Evolutionary conservation across 2,113 vertebrate genomes (phyloP).

Genomic region (Oreochromis niloticus): DNA sequence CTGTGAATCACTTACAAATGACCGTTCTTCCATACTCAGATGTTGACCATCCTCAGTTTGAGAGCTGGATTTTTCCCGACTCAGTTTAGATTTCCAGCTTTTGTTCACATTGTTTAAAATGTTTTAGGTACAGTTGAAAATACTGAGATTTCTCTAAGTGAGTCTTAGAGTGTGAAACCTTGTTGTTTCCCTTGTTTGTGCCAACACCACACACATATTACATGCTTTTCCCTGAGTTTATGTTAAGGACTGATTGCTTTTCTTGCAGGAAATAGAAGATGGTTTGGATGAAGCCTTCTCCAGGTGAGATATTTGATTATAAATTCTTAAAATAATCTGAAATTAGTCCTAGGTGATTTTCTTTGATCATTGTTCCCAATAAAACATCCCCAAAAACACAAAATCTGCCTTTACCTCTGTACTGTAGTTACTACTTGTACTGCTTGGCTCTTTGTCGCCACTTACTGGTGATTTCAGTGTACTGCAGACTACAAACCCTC

Average conservation of each 20-base stretch:
- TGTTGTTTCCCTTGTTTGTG: not conserved
- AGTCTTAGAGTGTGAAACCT: not conserved
- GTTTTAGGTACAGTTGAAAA: not conserved
- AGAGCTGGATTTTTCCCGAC: not conserved
- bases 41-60: not conserved
- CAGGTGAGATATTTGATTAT: slow-evolving; percentile 74
- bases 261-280: slow-evolving; percentile 81
- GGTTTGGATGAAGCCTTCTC: slow-evolving; percentile 92
- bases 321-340: not conserved
- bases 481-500: not conserved
- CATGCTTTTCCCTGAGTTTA: not conserved
- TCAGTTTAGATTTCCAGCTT: not conserved
- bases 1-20: not conserved
- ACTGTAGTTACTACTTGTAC: not conserved
- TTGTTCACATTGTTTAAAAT: not conserved
- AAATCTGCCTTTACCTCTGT: not conserved
- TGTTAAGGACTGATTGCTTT: not conserved
- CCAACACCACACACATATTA: not conserved
- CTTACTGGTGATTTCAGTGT: slow-evolving; percentile 5
- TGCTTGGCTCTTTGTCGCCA: not conserved
- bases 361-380: not conserved
- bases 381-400: not conserved
- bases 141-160: not conserved
- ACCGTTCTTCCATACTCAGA: not conserved
- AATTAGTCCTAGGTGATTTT: not conserved